Base-by-base conservation (phyloP, 2,113 vertebrate genomes). In the Scomber japonicus region DNA sequence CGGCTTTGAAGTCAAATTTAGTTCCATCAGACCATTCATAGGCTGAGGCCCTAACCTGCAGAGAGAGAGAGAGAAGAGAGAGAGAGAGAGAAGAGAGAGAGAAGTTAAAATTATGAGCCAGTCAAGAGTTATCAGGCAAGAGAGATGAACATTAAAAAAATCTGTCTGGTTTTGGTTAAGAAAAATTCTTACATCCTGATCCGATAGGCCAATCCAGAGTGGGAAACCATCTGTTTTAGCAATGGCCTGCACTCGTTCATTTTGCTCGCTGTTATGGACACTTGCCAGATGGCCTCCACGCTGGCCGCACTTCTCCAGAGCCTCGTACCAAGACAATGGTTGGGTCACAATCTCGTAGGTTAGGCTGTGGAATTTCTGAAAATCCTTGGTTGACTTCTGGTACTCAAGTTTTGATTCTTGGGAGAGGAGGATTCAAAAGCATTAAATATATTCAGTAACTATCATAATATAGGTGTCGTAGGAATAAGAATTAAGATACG, bases 1-100 rank as follows among this genome's bases (percentile, higher is more conserved):
- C 89, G 3, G 88, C 87, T 6, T 68, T 87, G 79, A 96, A 97
- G 80, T 96, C 86, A 71, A 95, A 88, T 1, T 17, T 12, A 0
- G 95, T 97, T 61, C 97, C 97, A 67, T 99, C 98, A 14, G 98
- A 98, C 98, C 98, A 99, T 83, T 98, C 97, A 66, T 95, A 97
- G 78, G 82, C 85, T 44, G 92, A 89, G 61, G 93, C 88, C 6
- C 49, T 93, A 54, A 88, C 93, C 98, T 99, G 81, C 12, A 71
- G 24, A 17, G 40, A 69, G n/a, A 55, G 48, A 55, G 19, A 81
- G 65, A 10, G 9, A 48, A 27, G 17, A 67, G 21, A 17, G 12
- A 45, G 6, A 40, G 21, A 21, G 1, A 21, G 21, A 10, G 9
- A 48, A 27, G 17, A 67, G 21, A 67, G 21, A 45, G 6, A 40